Evolutionary conservation across 2,113 vertebrate species (phyloP).

Genomic region (Rhabdornis inornatus): DNA sequence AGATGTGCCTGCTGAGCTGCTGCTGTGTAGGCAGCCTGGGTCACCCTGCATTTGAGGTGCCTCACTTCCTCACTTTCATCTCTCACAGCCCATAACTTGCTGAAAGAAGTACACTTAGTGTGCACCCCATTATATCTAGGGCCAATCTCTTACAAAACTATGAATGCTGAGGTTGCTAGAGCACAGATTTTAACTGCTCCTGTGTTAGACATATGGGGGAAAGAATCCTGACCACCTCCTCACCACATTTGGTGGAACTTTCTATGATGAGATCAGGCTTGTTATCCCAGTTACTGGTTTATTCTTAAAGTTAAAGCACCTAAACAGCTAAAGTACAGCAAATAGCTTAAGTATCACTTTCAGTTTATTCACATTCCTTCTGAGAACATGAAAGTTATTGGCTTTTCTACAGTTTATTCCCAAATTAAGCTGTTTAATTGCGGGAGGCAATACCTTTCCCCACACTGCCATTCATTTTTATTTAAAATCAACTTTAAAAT

Average conservation of each 20-base stretch:
- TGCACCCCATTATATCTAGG: neutral
- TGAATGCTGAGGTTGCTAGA: neutral
- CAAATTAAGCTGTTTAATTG: neutral
- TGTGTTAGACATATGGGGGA: accelerated
- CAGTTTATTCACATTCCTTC: neutral
- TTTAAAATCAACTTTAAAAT: neutral
- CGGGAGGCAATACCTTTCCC: neutral
- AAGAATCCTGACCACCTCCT: neutral
- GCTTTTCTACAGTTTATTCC: neutral
- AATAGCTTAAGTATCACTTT: neutral
- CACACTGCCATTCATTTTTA: neutral
- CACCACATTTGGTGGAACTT: neutral
- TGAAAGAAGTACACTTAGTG: neutral
- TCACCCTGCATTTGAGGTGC: neutral
- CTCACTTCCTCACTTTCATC: neutral
- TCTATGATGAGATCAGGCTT: neutral
- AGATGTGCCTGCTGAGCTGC: neutral
- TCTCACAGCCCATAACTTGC: neutral
- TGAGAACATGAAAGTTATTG: neutral
- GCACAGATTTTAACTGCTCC: neutral
- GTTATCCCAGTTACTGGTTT: neutral
- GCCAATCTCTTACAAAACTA: neutral
- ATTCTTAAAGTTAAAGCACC: neutral
- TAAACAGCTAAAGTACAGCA: neutral
- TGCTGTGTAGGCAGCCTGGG: neutral